phyloP scores from a whole-genome alignment of 2,888 invertebrate species.

The Lasioglossum marginatum region DNA sequence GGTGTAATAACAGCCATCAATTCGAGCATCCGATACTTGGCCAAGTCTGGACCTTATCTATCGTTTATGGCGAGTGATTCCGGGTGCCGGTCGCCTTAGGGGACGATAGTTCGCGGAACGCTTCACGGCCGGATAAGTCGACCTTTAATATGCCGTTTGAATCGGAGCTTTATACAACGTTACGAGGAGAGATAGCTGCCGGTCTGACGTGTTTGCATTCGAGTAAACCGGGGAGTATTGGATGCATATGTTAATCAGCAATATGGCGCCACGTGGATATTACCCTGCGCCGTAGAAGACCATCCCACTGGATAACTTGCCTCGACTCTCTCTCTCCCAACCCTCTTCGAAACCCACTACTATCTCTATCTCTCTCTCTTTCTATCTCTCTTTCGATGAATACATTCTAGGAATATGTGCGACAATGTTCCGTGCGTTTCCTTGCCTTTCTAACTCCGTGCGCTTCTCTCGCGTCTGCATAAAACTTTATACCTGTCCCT shows the following conservation, averaged over 20 bases:
- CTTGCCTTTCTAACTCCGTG: constrained; percentile 69
- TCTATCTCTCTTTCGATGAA: constrained; percentile 51
- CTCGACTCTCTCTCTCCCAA: constrained; percentile 14
- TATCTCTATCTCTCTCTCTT: constrained; percentile 23
- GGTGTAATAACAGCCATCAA: constrained; percentile 56
- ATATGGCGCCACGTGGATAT: constrained; percentile 80
- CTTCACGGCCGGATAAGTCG: constrained; percentile 76
- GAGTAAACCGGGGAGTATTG: constrained; percentile 77
- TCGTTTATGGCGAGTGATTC: constrained; percentile 72
- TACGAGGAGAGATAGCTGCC: constrained; percentile 77
- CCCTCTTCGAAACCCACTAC: constrained; percentile 28
- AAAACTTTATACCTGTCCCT: constrained; percentile 57
- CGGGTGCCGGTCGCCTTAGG: constrained; percentile 69
- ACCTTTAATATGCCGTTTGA: constrained; percentile 82
- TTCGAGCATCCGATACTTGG: constrained; percentile 40
- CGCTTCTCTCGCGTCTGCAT: constrained; percentile 46
- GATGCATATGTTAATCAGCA: constrained; percentile 83
- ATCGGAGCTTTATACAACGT: constrained; percentile 79
- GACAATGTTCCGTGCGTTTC: constrained; percentile 61
- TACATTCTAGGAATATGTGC: constrained; percentile 37
- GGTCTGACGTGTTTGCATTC: constrained; percentile 81
- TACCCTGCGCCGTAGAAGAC: constrained; percentile 71
- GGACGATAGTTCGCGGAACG: constrained; percentile 75
- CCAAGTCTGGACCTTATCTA: constrained; percentile 67
- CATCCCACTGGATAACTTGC: constrained; percentile 68